Evolutionary conservation across 1,140 invertebrate genomes (phyloP).

Genomic region (fruit fly (Drosophila melanogaster)): DNA sequence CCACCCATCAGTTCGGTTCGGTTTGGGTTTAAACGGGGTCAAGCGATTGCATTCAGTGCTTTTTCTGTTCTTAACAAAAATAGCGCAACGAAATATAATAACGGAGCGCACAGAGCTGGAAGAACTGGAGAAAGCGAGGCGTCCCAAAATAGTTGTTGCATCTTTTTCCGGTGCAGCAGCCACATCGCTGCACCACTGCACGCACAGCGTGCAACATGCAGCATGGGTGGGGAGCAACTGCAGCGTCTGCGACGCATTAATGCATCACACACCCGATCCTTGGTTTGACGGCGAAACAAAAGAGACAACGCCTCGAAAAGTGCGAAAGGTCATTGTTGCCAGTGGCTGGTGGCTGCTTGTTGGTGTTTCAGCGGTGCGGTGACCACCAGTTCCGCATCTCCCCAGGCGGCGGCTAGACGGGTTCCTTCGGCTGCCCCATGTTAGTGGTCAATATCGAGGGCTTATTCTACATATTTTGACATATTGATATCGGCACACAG

Average conservation of each 20-base stretch:
- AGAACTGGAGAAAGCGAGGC: slow-evolving; percentile 26
- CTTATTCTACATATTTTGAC: background rate
- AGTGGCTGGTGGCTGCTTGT: background rate
- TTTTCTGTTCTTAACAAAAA: slow-evolving; percentile 59
- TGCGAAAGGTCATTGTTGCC: slow-evolving; percentile 55
- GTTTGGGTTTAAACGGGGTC: slow-evolving; percentile 72
- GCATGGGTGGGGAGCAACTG: slow-evolving; percentile 13
- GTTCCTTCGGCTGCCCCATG: too few species aligned
- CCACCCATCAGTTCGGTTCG: slow-evolving; percentile 33
- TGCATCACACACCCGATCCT: slow-evolving; percentile 45
- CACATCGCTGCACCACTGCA: slow-evolving; percentile 15
- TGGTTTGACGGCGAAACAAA: slow-evolving; percentile 27
- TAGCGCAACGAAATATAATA: slow-evolving; percentile 73
- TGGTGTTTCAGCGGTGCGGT: slow-evolving; percentile 4
- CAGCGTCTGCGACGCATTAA: slow-evolving; percentile 70
- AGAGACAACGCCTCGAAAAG: slow-evolving; percentile 41
- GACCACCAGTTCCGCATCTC: background rate
- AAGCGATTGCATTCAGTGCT: slow-evolving; percentile 68
- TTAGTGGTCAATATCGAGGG: background rate
- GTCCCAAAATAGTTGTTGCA: slow-evolving; percentile 49
- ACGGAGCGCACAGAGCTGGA: slow-evolving; percentile 30
- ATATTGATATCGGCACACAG: background rate
- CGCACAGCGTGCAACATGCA: slow-evolving; percentile 15
- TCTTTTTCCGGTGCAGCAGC: slow-evolving; percentile 41
- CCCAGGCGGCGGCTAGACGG: slow-evolving; percentile 34